phyloP scores from a whole-genome alignment of 1,140 invertebrate species.

The Oryctes rhinoceros region DNA sequence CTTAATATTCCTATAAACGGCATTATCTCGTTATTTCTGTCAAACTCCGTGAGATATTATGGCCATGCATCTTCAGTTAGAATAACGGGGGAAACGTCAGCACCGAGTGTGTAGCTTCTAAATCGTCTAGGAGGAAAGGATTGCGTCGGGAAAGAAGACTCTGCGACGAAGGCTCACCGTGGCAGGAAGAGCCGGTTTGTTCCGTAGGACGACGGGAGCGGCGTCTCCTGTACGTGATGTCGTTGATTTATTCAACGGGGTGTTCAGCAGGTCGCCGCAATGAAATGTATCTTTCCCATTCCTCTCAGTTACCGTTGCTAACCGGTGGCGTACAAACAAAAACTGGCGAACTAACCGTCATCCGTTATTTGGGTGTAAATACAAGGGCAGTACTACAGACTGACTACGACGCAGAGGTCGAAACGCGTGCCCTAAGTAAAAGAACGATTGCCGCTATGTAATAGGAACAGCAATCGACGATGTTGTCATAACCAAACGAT shows the following conservation, averaged over 20 bases:
- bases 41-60: slow-evolving; percentile 24
- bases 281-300: slow-evolving; percentile 44
- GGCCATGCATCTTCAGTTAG: slow-evolving; percentile 10
- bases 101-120: background rate
- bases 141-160: slow-evolving; percentile 35
- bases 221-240: slow-evolving; percentile 46
- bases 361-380: slow-evolving; percentile 50
- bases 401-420: background rate
- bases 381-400: slow-evolving; percentile 32
- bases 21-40: slow-evolving; percentile 2
- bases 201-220: slow-evolving; percentile 40
- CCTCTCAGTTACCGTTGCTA: background rate
- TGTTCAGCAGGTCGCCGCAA: slow-evolving; percentile 46
- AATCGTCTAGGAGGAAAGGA: slow-evolving; percentile 19
- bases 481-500: slow-evolving; percentile 42
- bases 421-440: slow-evolving; percentile 26
- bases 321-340: slow-evolving; percentile 45
- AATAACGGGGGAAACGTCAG: slow-evolving; percentile 15
- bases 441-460: slow-evolving; percentile 39
- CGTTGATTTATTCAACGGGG: slow-evolving; percentile 47
- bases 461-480: slow-evolving; percentile 39
- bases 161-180: background rate
- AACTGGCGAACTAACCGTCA: slow-evolving; percentile 47
- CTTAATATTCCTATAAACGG: background rate
- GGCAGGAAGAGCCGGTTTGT: slow-evolving; percentile 38